Evolutionary conservation across 2,113 vertebrate species (phyloP), one percentile per base, ranked within the genome.

Genomic region (Platichthys flesus): DNA sequence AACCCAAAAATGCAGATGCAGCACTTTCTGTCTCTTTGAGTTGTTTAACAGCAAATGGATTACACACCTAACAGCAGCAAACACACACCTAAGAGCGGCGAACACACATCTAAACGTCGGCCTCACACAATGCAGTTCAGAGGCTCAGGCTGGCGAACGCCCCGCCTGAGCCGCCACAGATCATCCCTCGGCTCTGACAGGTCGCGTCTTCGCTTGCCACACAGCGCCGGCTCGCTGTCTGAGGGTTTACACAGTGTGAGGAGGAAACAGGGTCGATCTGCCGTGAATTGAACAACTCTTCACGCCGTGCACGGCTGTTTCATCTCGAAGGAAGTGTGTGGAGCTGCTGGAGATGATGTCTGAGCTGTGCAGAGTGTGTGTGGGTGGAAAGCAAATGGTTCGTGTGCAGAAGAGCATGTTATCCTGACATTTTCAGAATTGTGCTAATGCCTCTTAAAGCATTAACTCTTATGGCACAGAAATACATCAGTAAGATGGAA

Each of bases 151-250:
- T 63, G 79, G 79, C 78, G 2, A 83, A 74, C 0, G 58, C 71
- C 16, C 18, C 51, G 52, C 37, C 15, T 20, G 2, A 15, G n/a
- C 3, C 18, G 12, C 47, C 83, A 89, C 87, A 84, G 84, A 90
- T 91, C 86, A 63, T 76, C 80, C 74, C 85, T 58, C 66, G 13
- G 62, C 59, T 73, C 79, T 60, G 74, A 81, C 81, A 42, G 88
- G 21, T 88, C 85, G 65, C 89, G 90, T 82, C 84, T 85, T 78
- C 78, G 86, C 86, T 85, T n/a, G 87, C 84, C 26, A 24, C 24
- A 24, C 24, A 24, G 24, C 24, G n/a, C 52, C 15, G 24, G 57
- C 9, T 3, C 21, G 54, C 3, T 10, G 35, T 42, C 59, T 40
- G 67, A 40, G 54, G 42, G 72, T 9, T 70, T 1, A 37, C 35